Base-by-base conservation (phyloP, 2,797 vertebrate genomes). In the Petrocephalus schoutedeni region DNA sequence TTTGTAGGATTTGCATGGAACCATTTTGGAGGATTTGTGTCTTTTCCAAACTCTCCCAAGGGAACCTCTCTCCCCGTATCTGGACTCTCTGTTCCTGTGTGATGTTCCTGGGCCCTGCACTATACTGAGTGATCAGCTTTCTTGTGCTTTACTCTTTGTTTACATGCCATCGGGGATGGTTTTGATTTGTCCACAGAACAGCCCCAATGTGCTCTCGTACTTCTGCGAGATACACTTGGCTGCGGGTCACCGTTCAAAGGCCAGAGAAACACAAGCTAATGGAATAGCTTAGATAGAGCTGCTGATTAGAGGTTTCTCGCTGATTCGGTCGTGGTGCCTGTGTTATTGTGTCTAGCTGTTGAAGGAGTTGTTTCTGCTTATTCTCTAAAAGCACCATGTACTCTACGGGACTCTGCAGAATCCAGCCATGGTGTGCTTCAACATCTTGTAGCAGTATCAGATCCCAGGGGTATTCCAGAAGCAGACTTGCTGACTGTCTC, bases 1-100 rank as follows among this genome's bases (percentile, higher is more conserved):
- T 49, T 80, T 80, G 16, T 23, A 53, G 23, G 45, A 53, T 84
- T 84, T 54, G 51, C 67, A 74, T 51, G 49, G 49, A 2, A 57
- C 9, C 56, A 57, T 57, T 57, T 57, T 57, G 16, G 51, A 23
- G 23, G 45, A 53, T 83, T 83, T 84, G 23, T 84, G 54, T 84
- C 82, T 84, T 84, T 54, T 54, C 21, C 54, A 28, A 19, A 23
- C 77, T 61, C 77, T 19, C 41, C 36, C 28, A 23, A 14, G 74
- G 77, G 61, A 21, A 87, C 23, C 7, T 16, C 80, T 58, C 19
- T 23, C 36, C n/a, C n/a, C 77, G 88, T 86, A 54, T 89, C 77
- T 89, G 85, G 85, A 85, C 19, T 87, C 89, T 57, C 58, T 56
- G 59, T 87, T 87, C 88, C 88, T 87, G n/a, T 59, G 87, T 54